Base-by-base conservation (phyloP, 2,797 vertebrate genomes). In the Epinephelus awoara region DNA sequence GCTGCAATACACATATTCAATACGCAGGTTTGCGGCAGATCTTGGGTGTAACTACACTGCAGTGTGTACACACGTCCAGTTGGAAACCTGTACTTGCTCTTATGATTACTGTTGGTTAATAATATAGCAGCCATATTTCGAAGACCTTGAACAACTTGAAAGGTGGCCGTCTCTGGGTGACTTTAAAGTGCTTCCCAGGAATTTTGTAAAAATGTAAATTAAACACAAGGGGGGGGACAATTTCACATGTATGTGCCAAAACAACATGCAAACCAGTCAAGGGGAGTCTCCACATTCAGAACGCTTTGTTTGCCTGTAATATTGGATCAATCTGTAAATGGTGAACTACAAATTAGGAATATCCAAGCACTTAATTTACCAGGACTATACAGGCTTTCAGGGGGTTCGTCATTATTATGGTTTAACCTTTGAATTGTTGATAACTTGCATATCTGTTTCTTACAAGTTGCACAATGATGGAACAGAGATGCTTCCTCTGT, bases 171-270 rank as follows among this genome's bases (percentile, higher is more conserved):
- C 19, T n/a, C 38, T 61, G 34, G 83, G 59, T 66, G 75, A 52
- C 51, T 75, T 73, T 40, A 11, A 61, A 64, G 55, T 76, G 65
- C 68, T 68, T 19, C 59, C 4, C 57, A 0, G 11, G 66, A 51
- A 7, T n/a, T 0, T 69, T 34, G 44, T 63, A 34, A 75, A 77
- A 42, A 19, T 56, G 54, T 54, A 64, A 50, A 65, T 69, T 27
- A 44, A 78, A 67, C 4, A 21, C 59, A 84, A 69, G 46, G 58
- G 47, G 47, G 50, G 38, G 23, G 38, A 77, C 46, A 0, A 57
- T 75, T 73, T 73, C 19, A 64, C 44, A 59, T 75, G 46, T 56
- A 57, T 75, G 82, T 92, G 89, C 90, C 90, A 92, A 91, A 87
- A 51, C 38, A 40, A 67, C 65, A 46, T 67, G 71, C 11, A 51